These are phyloP conservation scores for Syngnathus scovelli DNA, from an alignment of 2,113 vertebrate species.

Conservation along the genomic window DNA sequence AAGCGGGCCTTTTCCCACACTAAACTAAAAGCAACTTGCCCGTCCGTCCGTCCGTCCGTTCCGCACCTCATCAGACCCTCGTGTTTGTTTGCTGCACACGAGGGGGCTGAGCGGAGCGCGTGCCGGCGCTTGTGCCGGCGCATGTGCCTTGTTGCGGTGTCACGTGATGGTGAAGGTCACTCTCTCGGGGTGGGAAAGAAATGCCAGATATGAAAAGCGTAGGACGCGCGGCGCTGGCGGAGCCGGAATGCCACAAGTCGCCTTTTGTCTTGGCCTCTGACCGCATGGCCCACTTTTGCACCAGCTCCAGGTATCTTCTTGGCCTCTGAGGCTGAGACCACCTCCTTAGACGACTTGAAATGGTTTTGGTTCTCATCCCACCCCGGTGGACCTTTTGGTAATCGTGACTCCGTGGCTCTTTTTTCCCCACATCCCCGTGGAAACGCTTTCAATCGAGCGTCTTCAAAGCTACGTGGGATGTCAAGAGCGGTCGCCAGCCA, in stretches of 20 bases:
- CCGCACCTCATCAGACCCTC: constrained; percentile 1
- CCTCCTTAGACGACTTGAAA: too few species aligned
- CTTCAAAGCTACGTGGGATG: constrained; percentile 51
- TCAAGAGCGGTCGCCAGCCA: constrained; percentile 57
- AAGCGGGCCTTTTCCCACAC: constrained; percentile 1
- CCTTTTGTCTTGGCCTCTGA: not conserved
- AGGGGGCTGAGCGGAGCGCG: not conserved
- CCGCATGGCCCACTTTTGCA: too few species aligned
- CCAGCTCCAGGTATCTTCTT: too few species aligned
- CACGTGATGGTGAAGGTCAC: constrained; percentile 69
- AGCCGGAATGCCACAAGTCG: constrained; percentile 32
- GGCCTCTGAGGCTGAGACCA: too few species aligned
- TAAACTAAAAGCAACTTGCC: too few species aligned
- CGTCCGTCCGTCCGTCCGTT: not conserved
- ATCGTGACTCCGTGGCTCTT: constrained; percentile 37
- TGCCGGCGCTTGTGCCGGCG: not conserved
- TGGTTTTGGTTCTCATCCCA: too few species aligned
- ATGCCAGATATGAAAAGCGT: constrained; percentile 57
- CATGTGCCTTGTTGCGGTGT: constrained; percentile 51
- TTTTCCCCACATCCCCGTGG: constrained; percentile 34
- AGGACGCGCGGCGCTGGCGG: constrained; percentile 35
- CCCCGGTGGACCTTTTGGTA: not conserved
- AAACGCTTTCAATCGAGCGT: constrained; percentile 33
- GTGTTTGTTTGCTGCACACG: constrained; percentile 1
- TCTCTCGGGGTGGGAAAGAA: constrained; percentile 58